Evolutionary conservation across 2,888 invertebrate species (phyloP), one percentile per base, ranked within the genome.

Genomic region (Cheilosia variabilis): DNA sequence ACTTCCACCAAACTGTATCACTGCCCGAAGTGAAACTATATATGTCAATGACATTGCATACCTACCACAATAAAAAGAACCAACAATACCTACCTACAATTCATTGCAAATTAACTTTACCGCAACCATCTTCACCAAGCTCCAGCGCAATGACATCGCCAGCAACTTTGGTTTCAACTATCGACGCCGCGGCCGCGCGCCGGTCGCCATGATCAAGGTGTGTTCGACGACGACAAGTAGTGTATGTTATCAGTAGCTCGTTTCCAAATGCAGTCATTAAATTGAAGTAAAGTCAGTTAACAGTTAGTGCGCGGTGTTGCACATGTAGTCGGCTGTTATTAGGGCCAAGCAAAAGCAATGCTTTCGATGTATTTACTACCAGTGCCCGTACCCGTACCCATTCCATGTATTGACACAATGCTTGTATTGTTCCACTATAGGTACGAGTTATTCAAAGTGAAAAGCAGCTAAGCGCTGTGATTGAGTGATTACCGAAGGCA

Each of bases 11-110:
- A 47, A n/a, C 6, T 45, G 2, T 17, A 45, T 15, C 15, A 7
- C 17, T 17, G 17, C 17, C 45, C 5, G 45, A 53, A 66, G 65
- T 6, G 17, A 50, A 82, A 73, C 72, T 55, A 83, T 68, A 55
- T 78, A 22, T 62, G 83, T 37, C 83, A 83, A 78, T 68, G 83
- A 37, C 66, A 83, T 55, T 62, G 68, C 57, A 47, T 7, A 53
- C 37, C 37, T 7, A 31, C 37, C 13, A 13, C 37, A 52, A 55
- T 43, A 24, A 13, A 52, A 65, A 31, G 17, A 24, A 53, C 22
- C 9, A 37, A n/a, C 71, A 19, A 47, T 15, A 31, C 31, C 31
- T 31, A 31, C 27, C 27, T 31, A 27, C 57, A 57, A 68, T 73
- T 83, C 73, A 63, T 68, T 78, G 62, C 60, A 50, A 55, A 73